phyloP scores from a whole-genome alignment of 2,797 vertebrate genomes.

The Sarcophilus harrisii region DNA sequence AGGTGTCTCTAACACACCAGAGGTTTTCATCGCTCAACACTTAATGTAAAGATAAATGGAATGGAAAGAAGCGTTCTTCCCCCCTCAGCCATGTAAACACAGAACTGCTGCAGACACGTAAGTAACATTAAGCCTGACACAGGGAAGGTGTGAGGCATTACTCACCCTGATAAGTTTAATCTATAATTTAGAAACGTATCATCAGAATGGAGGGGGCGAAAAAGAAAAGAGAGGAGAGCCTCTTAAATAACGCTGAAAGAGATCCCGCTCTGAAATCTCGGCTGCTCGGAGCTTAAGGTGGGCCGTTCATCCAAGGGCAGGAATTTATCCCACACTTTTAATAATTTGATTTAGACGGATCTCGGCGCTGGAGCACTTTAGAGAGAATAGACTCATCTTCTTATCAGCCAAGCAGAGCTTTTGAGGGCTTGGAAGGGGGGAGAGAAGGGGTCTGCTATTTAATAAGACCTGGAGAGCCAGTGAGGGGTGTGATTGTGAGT shows the following conservation, averaged over 20 bases:
- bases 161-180: slow-evolving; percentile 84
- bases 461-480: not conserved
- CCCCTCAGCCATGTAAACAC: slow-evolving; percentile 70
- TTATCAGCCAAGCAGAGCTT: not conserved
- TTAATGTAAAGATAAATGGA: slow-evolving; percentile 59
- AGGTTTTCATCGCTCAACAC: slow-evolving; percentile 19
- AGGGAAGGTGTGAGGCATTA: slow-evolving; percentile 82
- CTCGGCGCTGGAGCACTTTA: slow-evolving; percentile 19
- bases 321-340: not conserved
- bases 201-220: slow-evolving; percentile 74
- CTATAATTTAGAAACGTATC: slow-evolving; percentile 87
- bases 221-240: slow-evolving; percentile 73
- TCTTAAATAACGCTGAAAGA: slow-evolving; percentile 82
- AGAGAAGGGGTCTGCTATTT: not conserved
- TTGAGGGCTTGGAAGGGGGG: not conserved
- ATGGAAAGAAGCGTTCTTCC: slow-evolving; percentile 33
- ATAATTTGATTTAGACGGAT: slow-evolving; percentile 63
- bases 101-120: slow-evolving; percentile 59
- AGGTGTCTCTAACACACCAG: not conserved
- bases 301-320: slow-evolving; percentile 11
- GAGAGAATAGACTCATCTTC: slow-evolving; percentile 42
- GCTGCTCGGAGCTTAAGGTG: slow-evolving; percentile 9
- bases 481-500: not conserved
- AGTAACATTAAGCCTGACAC: slow-evolving; percentile 79
- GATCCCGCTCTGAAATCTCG: slow-evolving; percentile 61